These are phyloP conservation scores for Chrysopa pallens DNA, from an alignment of 1,140 invertebrate species.

Conservation along the genomic window DNA sequence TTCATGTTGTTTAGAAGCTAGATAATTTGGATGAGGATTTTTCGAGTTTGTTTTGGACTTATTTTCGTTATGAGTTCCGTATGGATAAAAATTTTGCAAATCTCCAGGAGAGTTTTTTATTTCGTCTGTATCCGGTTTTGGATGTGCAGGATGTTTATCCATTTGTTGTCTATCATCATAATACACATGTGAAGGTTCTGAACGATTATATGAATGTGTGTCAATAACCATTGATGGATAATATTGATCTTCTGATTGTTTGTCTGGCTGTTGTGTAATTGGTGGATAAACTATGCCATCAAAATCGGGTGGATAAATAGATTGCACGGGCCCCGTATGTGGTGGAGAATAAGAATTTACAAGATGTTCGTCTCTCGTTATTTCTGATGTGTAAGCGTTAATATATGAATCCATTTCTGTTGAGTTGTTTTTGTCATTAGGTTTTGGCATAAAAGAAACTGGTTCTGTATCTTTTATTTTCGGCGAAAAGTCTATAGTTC, in stretches of 20 bases:
- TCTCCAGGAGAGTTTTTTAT: too few species aligned
- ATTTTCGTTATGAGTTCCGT: too few species aligned
- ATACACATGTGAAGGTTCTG: background rate
- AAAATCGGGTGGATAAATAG: too few species aligned
- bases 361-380: too few species aligned
- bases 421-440: background rate
- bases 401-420: background rate
- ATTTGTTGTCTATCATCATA: too few species aligned
- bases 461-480: background rate
- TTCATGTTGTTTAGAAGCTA: too few species aligned
- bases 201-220: background rate
- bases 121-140: background rate
- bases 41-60: too few species aligned
- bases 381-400: background rate
- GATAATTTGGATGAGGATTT: too few species aligned
- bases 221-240: slow-evolving; percentile 12
- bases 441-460: background rate
- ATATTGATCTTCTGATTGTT: slow-evolving; percentile 15
- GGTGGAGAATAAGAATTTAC: too few species aligned
- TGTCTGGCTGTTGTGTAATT: slow-evolving; percentile 7
- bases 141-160: background rate
- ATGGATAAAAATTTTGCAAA: too few species aligned
- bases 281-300: background rate
- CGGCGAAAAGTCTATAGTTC: background rate
- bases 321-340: too few species aligned